Base-by-base conservation (phyloP, 2,113 vertebrate genomes). In the Sinocyclocheilus maitianheensis region DNA sequence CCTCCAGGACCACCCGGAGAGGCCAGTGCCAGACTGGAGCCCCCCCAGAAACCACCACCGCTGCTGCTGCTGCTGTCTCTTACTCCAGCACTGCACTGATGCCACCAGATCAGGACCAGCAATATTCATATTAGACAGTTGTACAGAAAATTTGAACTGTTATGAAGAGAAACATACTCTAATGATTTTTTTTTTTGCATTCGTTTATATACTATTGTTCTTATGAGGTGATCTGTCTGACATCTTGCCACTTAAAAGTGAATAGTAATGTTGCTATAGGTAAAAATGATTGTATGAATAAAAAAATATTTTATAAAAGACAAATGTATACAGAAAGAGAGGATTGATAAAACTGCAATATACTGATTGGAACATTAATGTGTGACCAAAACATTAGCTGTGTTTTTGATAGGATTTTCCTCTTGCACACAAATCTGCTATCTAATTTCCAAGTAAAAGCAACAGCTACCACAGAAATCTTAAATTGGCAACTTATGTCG, bases 161-260 rank as follows among this genome's bases (percentile, higher is more conserved):
- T 76, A 90, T 74, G 81, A 89, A 89, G 85, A 93, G 86, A 88
- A 88, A 95, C 92, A 92, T 93, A 97, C 95, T 96, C 95, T 94
- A 95, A 96, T 93, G 95, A 96, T 94, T 94, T 95, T 95, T 95
- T 95, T 95, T 53, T 51, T 51, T 51, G 94, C 95, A 96, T 98
- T 97, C 96, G 96, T 99, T 99, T 97, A 97, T 98, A 97, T 97
- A 96, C 96, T 97, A 95, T 96, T 97, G 97, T 97, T 97, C 96
- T 96, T 95, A 96, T 81, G 94, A 96, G 97, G 92, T 95, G 93
- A 97, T 95, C n/a, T 96, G 96, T 95, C 92, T 95, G 96, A 96
- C 95, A 96, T 94, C 96, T 94, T 96, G 96, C 96, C 94, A 90
- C 96, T 97, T 95, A 87, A 93, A 86, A 95, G 95, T 94, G 95